Evolutionary conservation across 2,113 vertebrate species (phyloP), one percentile per base, ranked within the genome.

Genomic region (Ophthalmolycus amberensis): DNA sequence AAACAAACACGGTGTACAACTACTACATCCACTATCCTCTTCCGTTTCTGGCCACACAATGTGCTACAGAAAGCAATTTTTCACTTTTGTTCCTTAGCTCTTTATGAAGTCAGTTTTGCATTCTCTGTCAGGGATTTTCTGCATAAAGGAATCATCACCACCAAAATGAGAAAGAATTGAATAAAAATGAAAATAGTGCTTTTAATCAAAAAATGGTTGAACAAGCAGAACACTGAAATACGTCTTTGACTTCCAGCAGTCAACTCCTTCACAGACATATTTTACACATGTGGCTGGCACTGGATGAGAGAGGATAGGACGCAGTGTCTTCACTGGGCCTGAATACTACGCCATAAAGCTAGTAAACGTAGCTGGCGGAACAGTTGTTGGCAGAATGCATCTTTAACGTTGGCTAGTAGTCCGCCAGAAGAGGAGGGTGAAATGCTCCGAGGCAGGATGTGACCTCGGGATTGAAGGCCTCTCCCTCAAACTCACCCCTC

Each of bases 41-140:
- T 56, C 18, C 48, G 7, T 34, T 77, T 25, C 22, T 67, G 12
- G 14, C 25, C 14, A 44, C 25, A 70, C 52, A 38, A 42, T 9
- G 14, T 60, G 27, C 67, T 25, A 29, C 18, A 67, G 50, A 18
- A 37, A 60, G 64, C 37, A 48, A 18, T 48, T 68, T 79, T 62
- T 73, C 34, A 44, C 15, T 64, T 67, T 22, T 27, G 8, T 11
- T 52, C 20, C 44, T 77, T 5, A 44, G 27, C 37, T 40, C 14
- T 44, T 52, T 14, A 20, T 50, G 2, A 20, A 48, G 14, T 58
- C 29, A 60, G 4, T 65, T 75, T 4, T 58, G 60, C 10, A 71
- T 60, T 75, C 20, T 70, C 22, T 8, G 22, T 25, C 9, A 11
- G 52, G 10, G 52, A 11, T 25, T n/a, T 10, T 25, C n/a, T 27